Conservation (phyloP, 2,888 invertebrate genomes). For the Selenia dentaria region DNA sequence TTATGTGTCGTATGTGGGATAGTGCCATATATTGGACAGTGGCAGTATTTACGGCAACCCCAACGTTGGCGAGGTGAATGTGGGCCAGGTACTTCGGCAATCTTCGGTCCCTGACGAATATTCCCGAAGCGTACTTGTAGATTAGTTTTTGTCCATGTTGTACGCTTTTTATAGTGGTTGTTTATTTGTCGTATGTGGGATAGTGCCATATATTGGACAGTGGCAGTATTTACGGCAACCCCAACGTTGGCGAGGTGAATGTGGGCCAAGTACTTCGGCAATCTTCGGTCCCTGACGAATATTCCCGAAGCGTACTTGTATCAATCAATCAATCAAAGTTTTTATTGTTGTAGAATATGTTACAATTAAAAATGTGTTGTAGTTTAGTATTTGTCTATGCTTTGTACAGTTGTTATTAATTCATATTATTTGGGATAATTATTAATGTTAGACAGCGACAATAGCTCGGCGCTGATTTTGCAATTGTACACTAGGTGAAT, state of each 20-base stretch:
- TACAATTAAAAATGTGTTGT: too few species aligned
- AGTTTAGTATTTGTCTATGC: conserved; percentile 26
- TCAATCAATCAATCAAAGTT: too few species aligned
- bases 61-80: conserved; percentile 34
- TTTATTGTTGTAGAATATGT: too few species aligned
- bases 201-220: background rate
- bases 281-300: conserved; percentile 41
- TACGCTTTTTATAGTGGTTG: background rate
- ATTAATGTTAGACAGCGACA: too few species aligned
- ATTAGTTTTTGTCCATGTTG: conserved; percentile 22
- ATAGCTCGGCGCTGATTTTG: too few species aligned
- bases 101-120: conserved; percentile 41
- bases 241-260: conserved; percentile 33
- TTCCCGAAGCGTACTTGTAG: conserved; percentile 40
- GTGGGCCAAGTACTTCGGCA: conserved; percentile 64
- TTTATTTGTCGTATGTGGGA: background rate
- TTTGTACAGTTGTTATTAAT: conserved; percentile 20
- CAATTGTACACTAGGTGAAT: conserved; percentile 37
- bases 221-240: background rate
- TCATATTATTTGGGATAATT: background rate
- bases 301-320: conserved; percentile 41
- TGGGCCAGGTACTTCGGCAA: conserved; percentile 64
- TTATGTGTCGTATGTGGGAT: background rate
- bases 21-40: background rate
- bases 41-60: background rate